These are phyloP conservation scores for Ariopsis seemanni DNA, from an alignment of 2,113 vertebrate genomes.

Conservation along the genomic window DNA sequence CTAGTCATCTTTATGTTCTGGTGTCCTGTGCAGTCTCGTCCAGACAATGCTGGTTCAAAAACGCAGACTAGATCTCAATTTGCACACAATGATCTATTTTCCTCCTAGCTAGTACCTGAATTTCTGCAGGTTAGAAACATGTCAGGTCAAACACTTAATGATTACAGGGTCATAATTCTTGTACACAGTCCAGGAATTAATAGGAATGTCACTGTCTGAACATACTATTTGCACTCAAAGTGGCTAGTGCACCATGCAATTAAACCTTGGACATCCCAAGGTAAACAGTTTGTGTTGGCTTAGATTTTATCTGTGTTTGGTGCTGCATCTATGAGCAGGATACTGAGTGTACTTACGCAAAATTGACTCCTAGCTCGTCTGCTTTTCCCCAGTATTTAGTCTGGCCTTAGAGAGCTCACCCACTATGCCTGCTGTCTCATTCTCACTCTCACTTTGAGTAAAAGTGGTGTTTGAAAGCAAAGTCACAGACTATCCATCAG, in stretches of 20 bases:
- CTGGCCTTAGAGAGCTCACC: constrained; percentile 27
- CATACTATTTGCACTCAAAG: neutral
- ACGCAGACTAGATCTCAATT: neutral
- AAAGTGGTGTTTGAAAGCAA: constrained; percentile 57
- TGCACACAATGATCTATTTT: neutral
- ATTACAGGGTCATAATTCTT: neutral
- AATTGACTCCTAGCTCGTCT: neutral
- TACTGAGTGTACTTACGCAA: neutral
- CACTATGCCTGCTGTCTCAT: constrained; percentile 1
- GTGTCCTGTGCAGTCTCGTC: neutral
- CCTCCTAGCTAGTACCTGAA: neutral
- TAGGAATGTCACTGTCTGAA: neutral
- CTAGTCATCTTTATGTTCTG: neutral
- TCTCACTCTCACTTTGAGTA: constrained; percentile 18
- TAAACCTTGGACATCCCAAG: neutral
- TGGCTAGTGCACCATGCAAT: neutral
- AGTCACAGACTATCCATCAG: constrained; percentile 62
- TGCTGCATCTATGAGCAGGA: neutral
- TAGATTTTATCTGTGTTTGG: neutral
- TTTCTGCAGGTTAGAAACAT: neutral
- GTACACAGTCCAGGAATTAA: neutral
- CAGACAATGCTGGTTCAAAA: neutral
- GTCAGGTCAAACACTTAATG: neutral
- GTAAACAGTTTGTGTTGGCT: neutral
- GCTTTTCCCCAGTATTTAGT: constrained; percentile 32